Evolutionary conservation across 1,140 invertebrate species (phyloP).

Genomic region (Drosophila dunni): DNA sequence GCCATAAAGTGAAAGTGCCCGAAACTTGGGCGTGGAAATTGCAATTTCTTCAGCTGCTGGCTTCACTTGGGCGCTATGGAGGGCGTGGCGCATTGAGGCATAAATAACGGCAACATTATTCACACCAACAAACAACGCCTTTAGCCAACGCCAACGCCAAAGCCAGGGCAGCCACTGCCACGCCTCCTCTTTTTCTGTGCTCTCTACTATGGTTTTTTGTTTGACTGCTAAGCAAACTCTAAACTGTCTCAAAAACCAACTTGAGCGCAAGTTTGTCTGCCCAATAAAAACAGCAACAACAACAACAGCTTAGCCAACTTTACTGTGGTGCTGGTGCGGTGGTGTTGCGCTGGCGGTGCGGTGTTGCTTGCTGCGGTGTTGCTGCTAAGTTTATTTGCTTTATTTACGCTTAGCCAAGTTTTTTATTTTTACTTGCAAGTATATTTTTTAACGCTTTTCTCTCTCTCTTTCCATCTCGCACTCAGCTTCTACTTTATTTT

Average conservation of each 20-base stretch:
- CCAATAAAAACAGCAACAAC: constrained; percentile 49
- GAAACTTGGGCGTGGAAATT: constrained; percentile 69
- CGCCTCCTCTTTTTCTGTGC: constrained; percentile 12
- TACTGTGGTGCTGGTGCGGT: constrained; percentile 28
- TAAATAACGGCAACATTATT: constrained; percentile 83
- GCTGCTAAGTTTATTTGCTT: constrained; percentile 76
- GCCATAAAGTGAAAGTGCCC: constrained; percentile 79
- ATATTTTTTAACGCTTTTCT: constrained; percentile 78
- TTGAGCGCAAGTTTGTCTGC: constrained; percentile 73
- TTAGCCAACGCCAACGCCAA: no score
- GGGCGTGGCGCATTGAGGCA: constrained; percentile 79
- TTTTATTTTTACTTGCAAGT: constrained; percentile 58
- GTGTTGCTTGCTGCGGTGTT: not conserved
- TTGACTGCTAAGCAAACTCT: constrained; percentile 72
- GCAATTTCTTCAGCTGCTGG: constrained; percentile 50
- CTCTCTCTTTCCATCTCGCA: constrained; percentile 33
- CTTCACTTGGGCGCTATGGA: constrained; percentile 25
- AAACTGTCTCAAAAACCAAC: constrained; percentile 65
- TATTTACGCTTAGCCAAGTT: constrained; percentile 81
- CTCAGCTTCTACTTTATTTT: constrained; percentile 9
- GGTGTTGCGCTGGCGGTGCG: constrained; percentile 22
- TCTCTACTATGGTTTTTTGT: constrained; percentile 45
- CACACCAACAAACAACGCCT: constrained; percentile 63
- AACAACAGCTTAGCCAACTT: constrained; percentile 49
- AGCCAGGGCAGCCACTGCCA: constrained; percentile 3